These are phyloP conservation scores for Drosophila niveifrons DNA, from an alignment of 2,888 invertebrate species.

Conservation along the genomic window DNA sequence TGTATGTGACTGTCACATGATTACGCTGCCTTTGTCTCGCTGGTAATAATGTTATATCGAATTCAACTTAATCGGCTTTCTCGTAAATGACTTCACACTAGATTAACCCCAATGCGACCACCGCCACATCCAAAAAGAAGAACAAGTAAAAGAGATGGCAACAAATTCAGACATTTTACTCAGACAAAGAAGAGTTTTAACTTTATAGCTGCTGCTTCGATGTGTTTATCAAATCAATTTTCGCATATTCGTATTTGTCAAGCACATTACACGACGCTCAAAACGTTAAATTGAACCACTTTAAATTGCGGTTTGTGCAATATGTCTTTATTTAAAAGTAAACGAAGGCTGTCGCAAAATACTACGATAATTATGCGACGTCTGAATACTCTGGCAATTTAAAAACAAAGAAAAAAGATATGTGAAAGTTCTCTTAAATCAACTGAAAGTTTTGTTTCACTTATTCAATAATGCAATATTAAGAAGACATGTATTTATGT, in stretches of 20 bases:
- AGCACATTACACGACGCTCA: not conserved
- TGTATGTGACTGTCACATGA: conserved; percentile 12
- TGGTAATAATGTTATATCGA: conserved; percentile 45
- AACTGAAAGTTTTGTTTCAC: no score
- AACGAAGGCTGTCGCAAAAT: not conserved
- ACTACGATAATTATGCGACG: not conserved
- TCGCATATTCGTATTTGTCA: conserved; percentile 5
- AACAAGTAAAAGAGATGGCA: not conserved
- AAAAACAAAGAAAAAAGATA: no score
- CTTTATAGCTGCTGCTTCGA: not conserved
- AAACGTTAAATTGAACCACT: conserved; percentile 1
- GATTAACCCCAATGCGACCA: conserved; percentile 50
- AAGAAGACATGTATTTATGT: not conserved
- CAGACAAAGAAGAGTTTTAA: conserved; percentile 22
- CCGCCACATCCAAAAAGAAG: not conserved
- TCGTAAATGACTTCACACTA: conserved; percentile 65
- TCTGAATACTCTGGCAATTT: not conserved
- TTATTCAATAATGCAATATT: not conserved
- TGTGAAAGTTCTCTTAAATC: no score
- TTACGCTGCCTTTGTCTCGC: conserved; percentile 16
- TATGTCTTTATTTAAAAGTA: not conserved
- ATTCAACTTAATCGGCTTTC: conserved; percentile 30
- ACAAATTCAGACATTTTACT: not conserved
- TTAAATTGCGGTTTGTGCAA: not conserved
- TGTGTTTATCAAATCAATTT: conserved; percentile 8